phyloP scores from a whole-genome alignment of 1,140 invertebrate genomes.

The Drosophila nikananu region DNA sequence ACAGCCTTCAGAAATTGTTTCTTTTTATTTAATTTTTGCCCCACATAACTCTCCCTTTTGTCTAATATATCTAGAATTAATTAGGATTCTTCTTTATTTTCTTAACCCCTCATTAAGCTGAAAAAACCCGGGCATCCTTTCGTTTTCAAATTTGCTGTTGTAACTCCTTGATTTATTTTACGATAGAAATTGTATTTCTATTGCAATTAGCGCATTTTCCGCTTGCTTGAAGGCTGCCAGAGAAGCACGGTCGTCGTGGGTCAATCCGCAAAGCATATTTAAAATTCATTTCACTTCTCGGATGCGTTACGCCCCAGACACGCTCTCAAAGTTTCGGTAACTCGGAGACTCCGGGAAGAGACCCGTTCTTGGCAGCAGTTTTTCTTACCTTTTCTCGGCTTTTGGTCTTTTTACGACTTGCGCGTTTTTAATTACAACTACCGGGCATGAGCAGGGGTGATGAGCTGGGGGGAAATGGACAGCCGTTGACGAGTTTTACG shows the following conservation, averaged over 20 bases:
- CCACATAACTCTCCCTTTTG: neutral
- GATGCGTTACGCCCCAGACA: slow-evolving; percentile 73
- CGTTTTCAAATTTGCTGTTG: neutral
- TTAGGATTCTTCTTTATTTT: neutral
- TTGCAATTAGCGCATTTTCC: slow-evolving; percentile 80
- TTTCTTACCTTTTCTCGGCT: slow-evolving; percentile 53
- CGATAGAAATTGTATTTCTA: slow-evolving; percentile 79
- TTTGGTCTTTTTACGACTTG: slow-evolving; percentile 77
- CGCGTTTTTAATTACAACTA: slow-evolving; percentile 80
- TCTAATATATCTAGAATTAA: neutral
- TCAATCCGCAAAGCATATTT: slow-evolving; percentile 54
- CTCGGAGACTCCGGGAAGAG: slow-evolving; percentile 6
- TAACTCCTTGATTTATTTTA: slow-evolving; percentile 43
- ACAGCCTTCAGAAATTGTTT: too few relatives aligned
- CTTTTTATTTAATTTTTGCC: too few relatives aligned
- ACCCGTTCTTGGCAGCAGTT: slow-evolving; percentile 61
- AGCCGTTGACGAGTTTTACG: slow-evolving; percentile 61
- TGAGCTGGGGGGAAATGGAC: slow-evolving; percentile 24
- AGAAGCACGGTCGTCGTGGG: slow-evolving; percentile 36
- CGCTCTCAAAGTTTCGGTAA: slow-evolving; percentile 11
- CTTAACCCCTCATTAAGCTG: neutral
- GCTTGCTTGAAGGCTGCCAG: slow-evolving; percentile 71
- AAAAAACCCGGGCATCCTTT: too few relatives aligned
- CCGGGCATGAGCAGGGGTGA: slow-evolving; percentile 30
- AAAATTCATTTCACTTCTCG: slow-evolving; percentile 73